Evolutionary conservation across 2,113 vertebrate genomes (phyloP).

Genomic region (Nibea albiflora): DNA sequence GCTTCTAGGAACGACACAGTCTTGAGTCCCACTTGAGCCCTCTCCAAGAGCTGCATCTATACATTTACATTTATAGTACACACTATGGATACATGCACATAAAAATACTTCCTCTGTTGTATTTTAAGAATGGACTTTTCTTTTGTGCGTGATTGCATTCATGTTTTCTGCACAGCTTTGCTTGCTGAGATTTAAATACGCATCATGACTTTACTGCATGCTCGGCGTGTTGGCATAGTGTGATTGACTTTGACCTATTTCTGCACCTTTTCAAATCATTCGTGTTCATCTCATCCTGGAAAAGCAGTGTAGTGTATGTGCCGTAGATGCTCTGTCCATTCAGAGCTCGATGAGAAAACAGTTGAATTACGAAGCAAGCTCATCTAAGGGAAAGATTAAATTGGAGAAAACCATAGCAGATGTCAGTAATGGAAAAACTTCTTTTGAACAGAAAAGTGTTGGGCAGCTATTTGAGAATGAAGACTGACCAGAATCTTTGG

Average conservation of each 20-base stretch:
- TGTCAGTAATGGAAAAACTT: neutral
- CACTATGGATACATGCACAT: neutral
- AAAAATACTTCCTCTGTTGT: neutral
- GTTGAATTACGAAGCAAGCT: neutral
- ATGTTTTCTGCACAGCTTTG: neutral
- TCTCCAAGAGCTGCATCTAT: neutral
- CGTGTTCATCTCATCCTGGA: neutral
- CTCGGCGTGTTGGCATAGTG: neutral
- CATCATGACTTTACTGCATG: neutral
- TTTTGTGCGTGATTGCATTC: neutral
- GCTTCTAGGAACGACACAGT: neutral
- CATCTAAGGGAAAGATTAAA: neutral
- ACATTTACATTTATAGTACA: neutral
- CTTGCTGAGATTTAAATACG: neutral
- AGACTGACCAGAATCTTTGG: neutral
- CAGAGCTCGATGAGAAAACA: neutral
- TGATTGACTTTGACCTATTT: constrained; percentile 20
- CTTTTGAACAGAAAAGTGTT: neutral
- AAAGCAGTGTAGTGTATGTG: neutral
- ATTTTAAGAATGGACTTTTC: neutral
- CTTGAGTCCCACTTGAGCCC: neutral
- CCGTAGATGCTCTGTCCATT: neutral
- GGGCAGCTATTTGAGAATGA: neutral
- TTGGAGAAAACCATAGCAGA: neutral
- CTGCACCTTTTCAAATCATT: neutral